Percentiles rank a stretch among this genome's conserved stretches.
Evolutionary conservation across 1,140 invertebrate species (phyloP).

Genomic region (Leptoteleia sp.): DNA sequence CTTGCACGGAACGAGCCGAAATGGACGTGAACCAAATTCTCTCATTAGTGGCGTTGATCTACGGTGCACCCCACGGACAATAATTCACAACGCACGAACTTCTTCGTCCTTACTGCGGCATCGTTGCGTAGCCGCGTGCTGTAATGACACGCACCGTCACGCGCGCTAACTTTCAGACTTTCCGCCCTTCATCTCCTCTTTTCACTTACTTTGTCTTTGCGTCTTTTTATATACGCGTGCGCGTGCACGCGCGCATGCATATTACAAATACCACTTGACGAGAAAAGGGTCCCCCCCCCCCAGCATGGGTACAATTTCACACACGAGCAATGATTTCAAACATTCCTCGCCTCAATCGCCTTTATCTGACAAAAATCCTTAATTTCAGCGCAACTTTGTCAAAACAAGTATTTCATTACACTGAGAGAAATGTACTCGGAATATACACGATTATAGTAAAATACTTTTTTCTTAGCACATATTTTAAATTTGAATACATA

Average conservation of each 20-base stretch:
- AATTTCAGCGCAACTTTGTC: too few relatives aligned
- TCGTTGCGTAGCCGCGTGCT: conserved; percentile 53
- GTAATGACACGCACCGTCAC: conserved; percentile 69
- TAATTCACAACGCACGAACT: conserved; percentile 37
- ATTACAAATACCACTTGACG: conserved; percentile 50
- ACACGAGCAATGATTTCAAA: conserved; percentile 28
- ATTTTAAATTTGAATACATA: too few relatives aligned
- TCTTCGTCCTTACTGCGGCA: conserved; percentile 40
- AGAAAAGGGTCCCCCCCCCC: conserved; percentile 15
- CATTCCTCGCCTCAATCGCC: too few relatives aligned
- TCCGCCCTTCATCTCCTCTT: conserved; percentile 48
- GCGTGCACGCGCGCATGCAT: conserved; percentile 58
- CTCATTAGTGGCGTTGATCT: conserved; percentile 39
- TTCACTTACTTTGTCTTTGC: conserved; percentile 51
- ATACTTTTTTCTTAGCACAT: too few relatives aligned
- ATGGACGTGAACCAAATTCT: conserved; percentile 29
- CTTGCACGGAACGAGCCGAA: too few relatives aligned
- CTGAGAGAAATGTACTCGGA: too few relatives aligned
- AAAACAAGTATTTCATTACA: too few relatives aligned
- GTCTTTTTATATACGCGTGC: conserved; percentile 51
- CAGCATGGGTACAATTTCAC: conserved; percentile 27
- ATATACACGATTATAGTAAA: too few relatives aligned
- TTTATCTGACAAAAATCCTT: too few relatives aligned
- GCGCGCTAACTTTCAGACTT: conserved; percentile 51
- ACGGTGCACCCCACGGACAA: conserved; percentile 32